Base-by-base conservation (phyloP, 2,888 invertebrate species). In the Mimas tiliae region DNA sequence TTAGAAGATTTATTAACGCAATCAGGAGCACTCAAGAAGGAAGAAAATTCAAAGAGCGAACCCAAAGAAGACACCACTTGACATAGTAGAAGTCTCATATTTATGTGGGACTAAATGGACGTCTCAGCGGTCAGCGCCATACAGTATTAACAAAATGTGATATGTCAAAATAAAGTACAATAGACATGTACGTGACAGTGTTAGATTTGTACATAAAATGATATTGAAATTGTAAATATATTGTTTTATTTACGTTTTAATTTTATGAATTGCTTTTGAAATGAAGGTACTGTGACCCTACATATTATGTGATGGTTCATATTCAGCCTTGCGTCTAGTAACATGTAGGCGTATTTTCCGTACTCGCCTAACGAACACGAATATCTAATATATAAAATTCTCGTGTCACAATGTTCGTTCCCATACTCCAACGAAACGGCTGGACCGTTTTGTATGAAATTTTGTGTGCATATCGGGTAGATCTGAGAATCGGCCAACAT, bases 61-160 rank as follows among this genome's bases (percentile, higher is more conserved):
- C 68, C 81, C 58, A 89, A 86, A 81, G 86, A 87, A 63, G 84
- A 85, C 65, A 79, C 85, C 62, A 88, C 91, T 79, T 92, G 92
- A 93, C 91, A 85, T 38, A 87, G 74, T 66, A 69, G 81, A 72
- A 85, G 79, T 71, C 87, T 86, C 70, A 85, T 88, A 76, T 89
- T 90, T 79, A 83, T 80, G 66, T 88, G 87, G 88, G 88, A 89
- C 67, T 73, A 69, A 42, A 58, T 42, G 38, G 58, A 74, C 68
- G 70, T 74, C 67, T 74, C 74, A 69, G 74, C 77, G 80, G 66
- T 74, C 74, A 69, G 74, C 77, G 80, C 80, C 85, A 79, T 78
- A 86, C 92, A 92, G 92, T 92, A 92, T 92, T 92, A 91, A 58
- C 80, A 68, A 78, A 81, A 74, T 86, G 86, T 86, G 86, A 86